phyloP scores from a whole-genome alignment of 1,140 invertebrate genomes.

The Drosophila bocqueti region DNA sequence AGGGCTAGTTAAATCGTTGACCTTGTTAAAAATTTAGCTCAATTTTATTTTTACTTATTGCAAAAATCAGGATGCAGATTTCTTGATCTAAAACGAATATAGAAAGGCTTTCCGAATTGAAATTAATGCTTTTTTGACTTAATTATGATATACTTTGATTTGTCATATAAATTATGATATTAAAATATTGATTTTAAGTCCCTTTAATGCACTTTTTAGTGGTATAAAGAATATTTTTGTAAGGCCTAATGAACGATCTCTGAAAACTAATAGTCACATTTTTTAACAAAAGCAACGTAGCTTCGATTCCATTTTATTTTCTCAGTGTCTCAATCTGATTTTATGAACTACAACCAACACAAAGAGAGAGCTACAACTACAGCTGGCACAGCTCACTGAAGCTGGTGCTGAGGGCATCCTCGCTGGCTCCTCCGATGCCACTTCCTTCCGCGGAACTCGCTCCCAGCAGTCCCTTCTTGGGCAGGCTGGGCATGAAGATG shows the following conservation, averaged over 20 bases:
- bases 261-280: background rate
- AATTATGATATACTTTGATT: too few species aligned
- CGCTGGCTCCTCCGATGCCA: slow-evolving; percentile 25
- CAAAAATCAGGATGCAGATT: background rate
- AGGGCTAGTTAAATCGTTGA: too few species aligned
- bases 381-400: slow-evolving; percentile 67
- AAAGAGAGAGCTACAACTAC: background rate
- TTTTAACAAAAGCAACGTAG: background rate
- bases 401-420: slow-evolving; percentile 55
- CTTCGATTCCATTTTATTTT: background rate
- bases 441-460: slow-evolving; percentile 10
- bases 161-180: too few species aligned
- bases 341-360: background rate
- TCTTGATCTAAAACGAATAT: background rate
- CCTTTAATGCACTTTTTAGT: too few species aligned
- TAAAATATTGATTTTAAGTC: too few species aligned
- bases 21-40: too few species aligned
- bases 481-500: slow-evolving; percentile 83
- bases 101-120: background rate
- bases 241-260: background rate
- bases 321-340: background rate
- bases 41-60: too few species aligned
- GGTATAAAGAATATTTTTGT: too few species aligned
- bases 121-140: background rate
- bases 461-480: slow-evolving; percentile 68